Evolutionary conservation across 2,888 invertebrate genomes (phyloP).

Genomic region (Drosophila ezoana): DNA sequence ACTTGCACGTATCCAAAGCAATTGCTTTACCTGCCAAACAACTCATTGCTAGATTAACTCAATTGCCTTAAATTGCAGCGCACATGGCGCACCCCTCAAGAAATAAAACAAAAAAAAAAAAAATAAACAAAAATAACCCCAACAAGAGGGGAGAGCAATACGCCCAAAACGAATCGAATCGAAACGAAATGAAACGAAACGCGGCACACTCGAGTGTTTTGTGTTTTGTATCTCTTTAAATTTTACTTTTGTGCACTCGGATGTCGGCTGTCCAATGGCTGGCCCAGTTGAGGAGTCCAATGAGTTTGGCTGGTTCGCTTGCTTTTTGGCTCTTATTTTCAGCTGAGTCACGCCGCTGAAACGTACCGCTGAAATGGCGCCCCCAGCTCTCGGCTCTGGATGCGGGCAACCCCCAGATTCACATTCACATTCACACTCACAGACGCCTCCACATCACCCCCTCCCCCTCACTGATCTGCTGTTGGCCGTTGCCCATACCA

Average conservation of each 20-base stretch:
- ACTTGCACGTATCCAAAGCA: conserved; percentile 61
- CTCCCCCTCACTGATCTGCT: background rate
- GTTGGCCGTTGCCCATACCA: conserved; percentile 30
- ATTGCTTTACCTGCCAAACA: conserved; percentile 75
- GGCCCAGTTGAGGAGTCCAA: conserved; percentile 33
- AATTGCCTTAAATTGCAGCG: conserved; percentile 74
- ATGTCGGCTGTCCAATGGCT: conserved; percentile 55
- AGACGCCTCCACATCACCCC: background rate
- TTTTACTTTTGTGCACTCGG: conserved; percentile 69
- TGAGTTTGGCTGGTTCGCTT: conserved; percentile 42
- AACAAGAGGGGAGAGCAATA: conserved; percentile 2
- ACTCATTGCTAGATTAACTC: conserved; percentile 77
- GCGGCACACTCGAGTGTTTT: conserved; percentile 67
- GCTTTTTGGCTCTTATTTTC: conserved; percentile 58
- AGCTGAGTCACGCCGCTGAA: conserved; percentile 57
- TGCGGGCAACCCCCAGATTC: conserved; percentile 10
- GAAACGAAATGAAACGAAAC: conserved; percentile 42
- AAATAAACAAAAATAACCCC: conserved; percentile 9
- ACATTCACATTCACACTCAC: conserved; percentile 21
- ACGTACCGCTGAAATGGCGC: conserved; percentile 14
- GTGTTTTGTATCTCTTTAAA: conserved; percentile 75
- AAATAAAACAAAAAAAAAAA: background rate
- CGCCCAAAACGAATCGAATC: conserved; percentile 37
- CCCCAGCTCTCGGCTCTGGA: conserved; percentile 24
- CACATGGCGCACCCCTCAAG: conserved; percentile 58